phyloP scores from a whole-genome alignment of 2,888 invertebrate species.

The Geotrupes spiniger region DNA sequence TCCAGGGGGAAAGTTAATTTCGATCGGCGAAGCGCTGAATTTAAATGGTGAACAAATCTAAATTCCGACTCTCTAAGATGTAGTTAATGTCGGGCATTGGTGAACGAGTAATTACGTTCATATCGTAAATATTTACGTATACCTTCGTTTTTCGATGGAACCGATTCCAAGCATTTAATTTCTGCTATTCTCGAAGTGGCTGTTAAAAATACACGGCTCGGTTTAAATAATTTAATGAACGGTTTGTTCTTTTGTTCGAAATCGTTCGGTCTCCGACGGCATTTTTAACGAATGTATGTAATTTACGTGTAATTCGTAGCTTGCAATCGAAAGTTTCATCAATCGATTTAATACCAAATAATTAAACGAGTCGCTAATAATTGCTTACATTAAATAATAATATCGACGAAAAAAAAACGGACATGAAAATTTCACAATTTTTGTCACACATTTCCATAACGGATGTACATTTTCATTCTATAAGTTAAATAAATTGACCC shows the following conservation, averaged over 20 bases:
- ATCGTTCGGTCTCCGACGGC: constrained; percentile 9
- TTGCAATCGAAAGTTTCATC: too few species aligned
- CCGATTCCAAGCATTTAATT: constrained; percentile 7
- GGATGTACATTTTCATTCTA: too few species aligned
- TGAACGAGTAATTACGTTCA: constrained; percentile 23
- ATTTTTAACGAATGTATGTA: constrained; percentile 22
- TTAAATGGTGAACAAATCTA: constrained; percentile 32
- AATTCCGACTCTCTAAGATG: constrained; percentile 24
- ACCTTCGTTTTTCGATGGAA: constrained; percentile 4
- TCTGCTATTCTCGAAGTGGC: constrained; percentile 1
- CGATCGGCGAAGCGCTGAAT: constrained; percentile 32
- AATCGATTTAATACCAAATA: too few species aligned
- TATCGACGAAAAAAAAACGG: too few species aligned
- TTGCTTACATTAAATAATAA: too few species aligned
- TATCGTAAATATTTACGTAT: constrained; percentile 24
- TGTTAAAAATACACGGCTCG: constrained; percentile 4
- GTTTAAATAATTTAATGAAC: constrained; percentile 13
- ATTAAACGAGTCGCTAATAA: too few species aligned
- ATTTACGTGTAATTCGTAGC: too few species aligned
- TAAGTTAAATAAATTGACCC: too few species aligned
- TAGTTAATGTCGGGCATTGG: constrained; percentile 22
- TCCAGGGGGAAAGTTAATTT: constrained; percentile 33
- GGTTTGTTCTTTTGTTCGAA: constrained; percentile 9
- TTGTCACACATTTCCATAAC: too few species aligned
- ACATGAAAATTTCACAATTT: too few species aligned